Conservation (phyloP, 2,113 vertebrate species). For the Spea bombifrons region DNA sequence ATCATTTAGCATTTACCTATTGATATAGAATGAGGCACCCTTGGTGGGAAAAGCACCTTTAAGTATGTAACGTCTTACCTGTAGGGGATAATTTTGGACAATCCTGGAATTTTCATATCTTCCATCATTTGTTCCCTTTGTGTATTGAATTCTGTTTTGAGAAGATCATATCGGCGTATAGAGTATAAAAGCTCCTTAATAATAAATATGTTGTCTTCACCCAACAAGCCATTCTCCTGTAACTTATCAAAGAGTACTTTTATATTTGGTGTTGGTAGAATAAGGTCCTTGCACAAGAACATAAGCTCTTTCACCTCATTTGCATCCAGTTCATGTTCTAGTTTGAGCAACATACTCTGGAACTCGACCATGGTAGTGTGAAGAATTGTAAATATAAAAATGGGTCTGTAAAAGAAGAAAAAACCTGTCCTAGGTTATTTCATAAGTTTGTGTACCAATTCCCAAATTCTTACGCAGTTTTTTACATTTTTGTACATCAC, state of each 20-base stretch:
- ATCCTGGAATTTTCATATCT: constrained; percentile 43
- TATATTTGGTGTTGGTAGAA: constrained; percentile 53
- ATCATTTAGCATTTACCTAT: no score
- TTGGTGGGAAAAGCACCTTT: no score
- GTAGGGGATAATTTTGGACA: constrained; percentile 3
- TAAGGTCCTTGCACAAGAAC: constrained; percentile 61
- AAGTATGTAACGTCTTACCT: constrained; percentile 1
- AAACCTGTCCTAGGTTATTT: neutral
- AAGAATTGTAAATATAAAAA: neutral
- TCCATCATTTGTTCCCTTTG: constrained; percentile 49
- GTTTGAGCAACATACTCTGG: constrained; percentile 43
- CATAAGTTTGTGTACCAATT: no score
- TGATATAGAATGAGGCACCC: no score
- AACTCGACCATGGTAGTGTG: neutral
- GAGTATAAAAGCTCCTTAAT: constrained; percentile 65
- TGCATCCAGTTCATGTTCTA: constrained; percentile 57
- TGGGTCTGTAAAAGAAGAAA: neutral
- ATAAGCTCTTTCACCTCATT: constrained; percentile 56
- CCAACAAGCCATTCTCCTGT: constrained; percentile 53
- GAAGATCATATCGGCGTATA: constrained; percentile 55
- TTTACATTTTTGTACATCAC: no score
- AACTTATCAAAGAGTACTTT: constrained; percentile 54
- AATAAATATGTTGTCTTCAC: constrained; percentile 47
- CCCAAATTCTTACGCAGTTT: no score
- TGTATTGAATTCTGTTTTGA: constrained; percentile 45